These are phyloP conservation scores for Sinopyrophorus schimmeli DNA, from an alignment of 2,888 invertebrate species.

Conservation along the genomic window DNA sequence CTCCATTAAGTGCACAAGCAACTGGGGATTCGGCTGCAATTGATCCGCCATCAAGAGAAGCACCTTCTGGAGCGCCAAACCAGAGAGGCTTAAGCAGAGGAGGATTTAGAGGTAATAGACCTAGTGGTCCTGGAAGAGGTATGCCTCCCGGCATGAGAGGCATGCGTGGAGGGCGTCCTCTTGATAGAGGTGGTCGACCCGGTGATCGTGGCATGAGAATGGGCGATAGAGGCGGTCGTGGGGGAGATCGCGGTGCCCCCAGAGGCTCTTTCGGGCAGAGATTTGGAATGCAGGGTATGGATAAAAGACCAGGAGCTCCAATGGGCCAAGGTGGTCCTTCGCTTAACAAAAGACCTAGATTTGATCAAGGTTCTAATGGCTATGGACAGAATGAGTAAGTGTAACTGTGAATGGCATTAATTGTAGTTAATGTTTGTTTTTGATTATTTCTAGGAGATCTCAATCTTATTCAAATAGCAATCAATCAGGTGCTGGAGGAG, in stretches of 20 bases:
- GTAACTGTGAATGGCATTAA: not conserved
- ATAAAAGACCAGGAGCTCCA: conserved; percentile 20
- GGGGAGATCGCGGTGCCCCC: conserved; percentile 22
- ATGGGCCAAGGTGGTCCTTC: conserved; percentile 24
- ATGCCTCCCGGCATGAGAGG: conserved; percentile 39
- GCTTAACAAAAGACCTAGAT: conserved; percentile 43
- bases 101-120: conserved; percentile 20
- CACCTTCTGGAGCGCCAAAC: conserved; percentile 29
- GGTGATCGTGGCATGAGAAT: conserved; percentile 27
- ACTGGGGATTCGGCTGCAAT: conserved; percentile 21
- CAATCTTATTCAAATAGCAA: conserved; percentile 33
- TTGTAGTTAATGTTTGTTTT: too few species aligned
- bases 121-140: conserved; percentile 38
- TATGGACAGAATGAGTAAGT: conserved; percentile 41
- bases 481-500: conserved; percentile 26
- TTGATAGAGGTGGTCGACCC: conserved; percentile 40
- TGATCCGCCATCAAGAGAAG: conserved; percentile 34
- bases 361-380: conserved; percentile 47
- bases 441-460: conserved; percentile 26
- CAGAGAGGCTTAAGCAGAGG: conserved; percentile 17
- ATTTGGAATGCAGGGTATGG: conserved; percentile 12
- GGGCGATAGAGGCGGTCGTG: conserved; percentile 20
- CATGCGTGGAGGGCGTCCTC: conserved; percentile 20
- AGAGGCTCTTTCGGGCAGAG: conserved; percentile 19
- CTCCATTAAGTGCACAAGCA: conserved; percentile 9